Evolutionary conservation across 2,113 vertebrate genomes (phyloP).

Genomic region (Psammodynastes pulverulentus): DNA sequence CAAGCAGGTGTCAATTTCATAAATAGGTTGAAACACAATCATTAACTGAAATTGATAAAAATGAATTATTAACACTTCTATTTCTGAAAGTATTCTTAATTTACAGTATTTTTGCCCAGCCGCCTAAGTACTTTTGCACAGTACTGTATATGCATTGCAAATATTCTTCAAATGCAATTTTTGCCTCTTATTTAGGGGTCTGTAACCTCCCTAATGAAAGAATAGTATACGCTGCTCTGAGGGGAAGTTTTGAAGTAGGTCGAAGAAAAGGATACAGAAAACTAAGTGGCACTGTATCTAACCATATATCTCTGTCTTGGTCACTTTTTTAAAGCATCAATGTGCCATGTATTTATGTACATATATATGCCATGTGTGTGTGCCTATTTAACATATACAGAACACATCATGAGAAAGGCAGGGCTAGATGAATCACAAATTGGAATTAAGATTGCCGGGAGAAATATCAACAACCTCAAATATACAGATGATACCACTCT

Average conservation of each 20-base stretch:
- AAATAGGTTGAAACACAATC: neutral
- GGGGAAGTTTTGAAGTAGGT: neutral
- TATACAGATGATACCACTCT: too few relatives aligned
- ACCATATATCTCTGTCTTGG: conserved; percentile 11
- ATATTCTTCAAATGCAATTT: neutral
- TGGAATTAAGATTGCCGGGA: too few relatives aligned
- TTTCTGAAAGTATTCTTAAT: neutral
- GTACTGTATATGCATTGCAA: neutral
- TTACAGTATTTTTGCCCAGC: neutral
- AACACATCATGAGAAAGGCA: too few relatives aligned
- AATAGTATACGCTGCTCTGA: neutral
- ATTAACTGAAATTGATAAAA: neutral
- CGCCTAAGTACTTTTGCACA: neutral
- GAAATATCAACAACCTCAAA: too few relatives aligned
- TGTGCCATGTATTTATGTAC: conserved; percentile 28
- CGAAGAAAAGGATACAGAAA: neutral
- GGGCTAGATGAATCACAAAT: too few relatives aligned
- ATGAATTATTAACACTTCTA: neutral
- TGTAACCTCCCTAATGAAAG: neutral
- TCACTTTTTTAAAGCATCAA: conserved; percentile 30
- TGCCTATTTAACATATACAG: too few relatives aligned
- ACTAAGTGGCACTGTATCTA: neutral
- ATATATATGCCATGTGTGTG: too few relatives aligned
- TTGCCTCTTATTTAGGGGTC: neutral
- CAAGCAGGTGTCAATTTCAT: neutral